phyloP scores from a whole-genome alignment of 2,113 vertebrate species.

The Bos indicus region DNA sequence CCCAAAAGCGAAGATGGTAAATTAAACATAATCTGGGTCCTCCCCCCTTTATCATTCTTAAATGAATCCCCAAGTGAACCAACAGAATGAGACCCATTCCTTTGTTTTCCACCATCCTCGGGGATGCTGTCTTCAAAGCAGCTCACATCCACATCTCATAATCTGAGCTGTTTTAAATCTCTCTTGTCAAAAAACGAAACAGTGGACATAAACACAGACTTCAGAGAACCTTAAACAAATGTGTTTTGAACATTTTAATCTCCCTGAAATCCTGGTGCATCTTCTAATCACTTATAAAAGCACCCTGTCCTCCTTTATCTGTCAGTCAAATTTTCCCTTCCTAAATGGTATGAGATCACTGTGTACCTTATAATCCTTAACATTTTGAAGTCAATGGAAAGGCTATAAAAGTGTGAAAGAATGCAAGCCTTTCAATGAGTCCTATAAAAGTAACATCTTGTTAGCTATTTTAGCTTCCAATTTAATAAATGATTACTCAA shows the following conservation, averaged over 20 bases:
- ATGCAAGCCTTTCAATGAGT: background rate
- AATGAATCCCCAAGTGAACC: slow-evolving; percentile 45
- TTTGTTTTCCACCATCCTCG: slow-evolving; percentile 74
- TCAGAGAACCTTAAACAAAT: background rate
- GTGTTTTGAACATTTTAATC: slow-evolving; percentile 6
- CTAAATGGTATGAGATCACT: background rate
- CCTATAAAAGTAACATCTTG: background rate
- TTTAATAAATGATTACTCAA: background rate
- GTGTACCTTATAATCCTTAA: background rate
- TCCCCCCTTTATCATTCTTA: slow-evolving; percentile 17
- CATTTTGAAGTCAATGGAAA: background rate
- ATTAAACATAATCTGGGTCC: slow-evolving; percentile 18
- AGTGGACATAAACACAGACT: background rate
- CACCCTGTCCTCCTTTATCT: background rate
- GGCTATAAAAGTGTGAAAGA: background rate
- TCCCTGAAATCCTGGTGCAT: background rate
- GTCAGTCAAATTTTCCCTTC: background rate
- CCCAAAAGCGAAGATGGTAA: background rate
- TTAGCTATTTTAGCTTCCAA: background rate
- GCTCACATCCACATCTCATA: slow-evolving; percentile 71
- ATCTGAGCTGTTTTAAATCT: slow-evolving; percentile 64
- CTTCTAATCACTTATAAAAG: background rate
- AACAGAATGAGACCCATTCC: slow-evolving; percentile 67
- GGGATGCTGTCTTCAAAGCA: slow-evolving; percentile 64
- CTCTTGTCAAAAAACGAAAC: slow-evolving; percentile 53